Percentiles rank a stretch among this genome's conserved stretches.
Conservation (phyloP, 2,113 vertebrate genomes). For the Acinonyx jubatus region DNA sequence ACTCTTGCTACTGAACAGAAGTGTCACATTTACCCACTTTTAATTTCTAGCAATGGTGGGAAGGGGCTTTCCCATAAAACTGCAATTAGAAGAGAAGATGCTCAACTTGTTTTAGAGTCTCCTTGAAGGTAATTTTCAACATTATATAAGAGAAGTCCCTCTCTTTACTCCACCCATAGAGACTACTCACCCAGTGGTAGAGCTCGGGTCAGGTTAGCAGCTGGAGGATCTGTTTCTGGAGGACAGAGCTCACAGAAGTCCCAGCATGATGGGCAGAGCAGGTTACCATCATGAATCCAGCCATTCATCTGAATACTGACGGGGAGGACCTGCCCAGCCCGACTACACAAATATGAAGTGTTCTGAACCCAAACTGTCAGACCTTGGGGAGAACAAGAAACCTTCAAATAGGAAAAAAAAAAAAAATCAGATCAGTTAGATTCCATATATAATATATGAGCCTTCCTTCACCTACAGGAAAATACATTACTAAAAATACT, state of each 20-base stretch:
- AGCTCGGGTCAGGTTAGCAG: slow-evolving; percentile 88
- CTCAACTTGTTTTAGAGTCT: neutral
- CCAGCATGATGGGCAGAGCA: slow-evolving; percentile 92
- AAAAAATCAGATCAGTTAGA: slow-evolving; percentile 39
- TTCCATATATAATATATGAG: neutral
- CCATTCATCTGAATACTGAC: slow-evolving; percentile 90
- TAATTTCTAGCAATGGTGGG: neutral
- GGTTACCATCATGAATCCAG: slow-evolving; percentile 94
- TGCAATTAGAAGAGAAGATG: neutral
- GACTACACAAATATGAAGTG: slow-evolving; percentile 87
- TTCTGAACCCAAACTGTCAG: slow-evolving; percentile 92
- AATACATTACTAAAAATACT: neutral
- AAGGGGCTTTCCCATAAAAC: neutral
- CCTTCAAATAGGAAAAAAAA: slow-evolving; percentile 80
- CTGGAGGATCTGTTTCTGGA: slow-evolving; percentile 89
- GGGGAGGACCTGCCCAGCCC: slow-evolving; percentile 89
- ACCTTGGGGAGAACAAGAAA: slow-evolving; percentile 90
- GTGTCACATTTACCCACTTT: neutral
- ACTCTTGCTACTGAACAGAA: neutral
- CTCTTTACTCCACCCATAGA: neutral
- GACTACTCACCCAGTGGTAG: slow-evolving; percentile 88
- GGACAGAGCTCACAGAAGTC: slow-evolving; percentile 94
- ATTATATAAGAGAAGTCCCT: neutral
- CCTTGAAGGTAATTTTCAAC: neutral
- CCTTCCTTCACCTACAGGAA: neutral